Base-by-base conservation (phyloP, 2,113 vertebrate genomes). In the Tinamus guttatus region DNA sequence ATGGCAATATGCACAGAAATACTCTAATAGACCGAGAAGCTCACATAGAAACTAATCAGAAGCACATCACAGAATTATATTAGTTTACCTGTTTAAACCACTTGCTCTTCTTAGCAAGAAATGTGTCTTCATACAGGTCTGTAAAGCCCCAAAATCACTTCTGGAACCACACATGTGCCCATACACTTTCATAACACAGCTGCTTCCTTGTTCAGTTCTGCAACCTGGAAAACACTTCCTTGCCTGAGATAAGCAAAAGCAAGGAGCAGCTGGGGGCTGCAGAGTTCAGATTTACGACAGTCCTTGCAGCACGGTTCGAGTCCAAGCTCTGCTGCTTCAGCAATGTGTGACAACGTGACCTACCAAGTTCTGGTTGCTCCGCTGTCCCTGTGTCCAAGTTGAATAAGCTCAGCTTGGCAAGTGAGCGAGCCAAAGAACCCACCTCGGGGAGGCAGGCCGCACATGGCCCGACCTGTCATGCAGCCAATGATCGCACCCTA, bases 71-170 rank as follows among this genome's bases (percentile, higher is more conserved):
- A 34, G 24, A 56, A 13, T 49, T 75, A 63, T 15, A 60, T 82
- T 19, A 7, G 22, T 60, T 59, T 41, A 76, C 18, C 7, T 1
- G 1, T 47, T 71, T 54, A 87, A 79, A 64, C 1, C 5, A 87
- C 70, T 79, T 85, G 67, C 41, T 51, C 1, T 3, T 90, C 24
- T 80, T 16, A 2, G 13, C 7, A 69, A 74, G 38, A 2, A 3
- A 8, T 18, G 24, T 8, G n/a, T 64, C 68, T 58, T 83, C 49
- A 5, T n/a, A 4, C 0, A 0, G 5, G 43, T 20, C 36, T 2
- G 3, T 13, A 71, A 51, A 85, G 7, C 2, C 5, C 17, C 1
- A 5, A 25, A 7, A 54, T 51, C 11, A 17, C 6, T 30, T 64
- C 41, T 62, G 25, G 38, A 65, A 83, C 59, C 3, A 1, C 2